A percentile compares a stretch with the other conserved stretches of the same genome.
phyloP scores from a whole-genome alignment of 2,888 invertebrate genomes.

The Lucinisca nassula region DNA sequence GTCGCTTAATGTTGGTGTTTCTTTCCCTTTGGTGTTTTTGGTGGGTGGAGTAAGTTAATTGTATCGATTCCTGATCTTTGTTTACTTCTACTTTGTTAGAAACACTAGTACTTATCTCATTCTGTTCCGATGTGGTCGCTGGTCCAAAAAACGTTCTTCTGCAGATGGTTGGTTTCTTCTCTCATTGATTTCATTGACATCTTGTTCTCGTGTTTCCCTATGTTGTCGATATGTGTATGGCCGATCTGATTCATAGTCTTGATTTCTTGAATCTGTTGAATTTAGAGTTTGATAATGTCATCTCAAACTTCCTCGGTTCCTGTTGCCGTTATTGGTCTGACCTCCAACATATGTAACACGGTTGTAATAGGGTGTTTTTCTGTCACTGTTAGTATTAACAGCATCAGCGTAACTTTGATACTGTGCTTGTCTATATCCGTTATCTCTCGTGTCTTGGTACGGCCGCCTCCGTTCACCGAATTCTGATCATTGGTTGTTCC shows the following conservation, averaged over 20 bases:
- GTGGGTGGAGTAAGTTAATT: no score
- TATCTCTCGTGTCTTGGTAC: background rate
- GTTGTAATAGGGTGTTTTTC: no score
- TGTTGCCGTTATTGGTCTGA: background rate
- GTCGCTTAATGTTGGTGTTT: no score
- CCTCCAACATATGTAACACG: background rate
- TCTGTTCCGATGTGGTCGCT: background rate
- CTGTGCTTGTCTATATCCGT: background rate
- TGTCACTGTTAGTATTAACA: background rate
- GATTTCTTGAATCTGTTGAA: background rate
- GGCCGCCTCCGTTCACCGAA: background rate
- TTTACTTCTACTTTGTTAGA: no score
- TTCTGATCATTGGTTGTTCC: background rate
- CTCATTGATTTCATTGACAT: background rate
- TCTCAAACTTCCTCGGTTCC: background rate
- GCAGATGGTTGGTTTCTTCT: background rate
- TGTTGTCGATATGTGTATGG: background rate
- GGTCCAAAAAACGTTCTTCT: background rate
- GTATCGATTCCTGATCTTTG: no score
- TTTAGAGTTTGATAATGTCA: background rate
- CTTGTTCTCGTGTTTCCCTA: background rate
- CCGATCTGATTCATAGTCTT: background rate
- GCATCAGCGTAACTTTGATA: background rate
- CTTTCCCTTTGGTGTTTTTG: no score
- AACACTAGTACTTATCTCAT: background rate